Conservation (phyloP, 1,140 invertebrate species). For the Manduca sexta region DNA sequence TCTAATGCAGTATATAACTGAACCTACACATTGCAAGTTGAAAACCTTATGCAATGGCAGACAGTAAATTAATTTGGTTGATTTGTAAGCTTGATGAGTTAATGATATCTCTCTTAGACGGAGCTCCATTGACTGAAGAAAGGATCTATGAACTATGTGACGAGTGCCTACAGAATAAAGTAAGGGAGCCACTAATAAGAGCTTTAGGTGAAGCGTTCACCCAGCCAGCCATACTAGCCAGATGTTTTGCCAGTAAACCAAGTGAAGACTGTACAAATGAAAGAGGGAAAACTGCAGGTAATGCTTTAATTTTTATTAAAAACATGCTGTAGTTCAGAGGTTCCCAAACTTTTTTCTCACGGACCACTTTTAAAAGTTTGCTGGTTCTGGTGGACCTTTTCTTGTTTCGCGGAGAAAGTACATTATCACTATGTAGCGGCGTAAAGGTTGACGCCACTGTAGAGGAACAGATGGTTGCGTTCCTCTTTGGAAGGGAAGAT, state of each 20-base stretch:
- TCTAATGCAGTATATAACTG: no score
- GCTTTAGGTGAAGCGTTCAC: slow-evolving; percentile 61
- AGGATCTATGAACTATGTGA: slow-evolving; percentile 60
- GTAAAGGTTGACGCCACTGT: no score
- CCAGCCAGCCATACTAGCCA: slow-evolving; percentile 71
- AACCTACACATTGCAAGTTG: no score
- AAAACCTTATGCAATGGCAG: no score
- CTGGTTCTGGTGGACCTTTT: no score
- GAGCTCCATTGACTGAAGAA: slow-evolving; percentile 61
- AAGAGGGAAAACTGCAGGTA: slow-evolving; percentile 33
- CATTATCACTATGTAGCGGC: no score
- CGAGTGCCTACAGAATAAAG: slow-evolving; percentile 50
- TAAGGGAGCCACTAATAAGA: slow-evolving; percentile 44
- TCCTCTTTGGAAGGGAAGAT: no score
- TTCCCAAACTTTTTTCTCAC: background rate
- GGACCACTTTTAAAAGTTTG: no score
- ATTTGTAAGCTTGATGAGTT: slow-evolving; percentile 30
- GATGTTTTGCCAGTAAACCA: slow-evolving; percentile 74
- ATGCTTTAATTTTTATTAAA: background rate
- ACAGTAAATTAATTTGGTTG: slow-evolving; percentile 15
- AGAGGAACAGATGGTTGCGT: no score
- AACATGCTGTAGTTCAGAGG: no score
- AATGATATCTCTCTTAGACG: slow-evolving; percentile 39
- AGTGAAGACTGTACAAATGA: slow-evolving; percentile 26
- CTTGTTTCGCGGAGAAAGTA: no score